Evolutionary conservation across 2,888 invertebrate species (phyloP), one percentile per base, ranked within the genome.

Genomic region (Asteroscopus sphinx): DNA sequence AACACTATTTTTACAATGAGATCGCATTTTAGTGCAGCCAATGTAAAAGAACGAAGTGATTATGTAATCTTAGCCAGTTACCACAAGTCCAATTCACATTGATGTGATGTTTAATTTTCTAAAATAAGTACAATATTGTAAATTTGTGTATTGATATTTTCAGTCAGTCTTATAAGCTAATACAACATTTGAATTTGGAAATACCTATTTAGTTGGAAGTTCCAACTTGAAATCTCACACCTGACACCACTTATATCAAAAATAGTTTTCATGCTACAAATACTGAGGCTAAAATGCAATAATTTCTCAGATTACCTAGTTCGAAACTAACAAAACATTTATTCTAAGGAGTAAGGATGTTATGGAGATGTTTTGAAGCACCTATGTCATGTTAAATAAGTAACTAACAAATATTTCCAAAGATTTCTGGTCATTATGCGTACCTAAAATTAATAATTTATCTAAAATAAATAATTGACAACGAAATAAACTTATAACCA

Each of bases 391-490:
- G 26, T 42, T 45, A 46, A 21, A 21, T 21, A 44, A 17, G 17
- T 41, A 55, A 44, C 16, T 21, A 62, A 42, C 46, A 51, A 46
- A 46, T 15, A 56, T 41, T 35, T 36, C 16, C 13, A 42, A 66
- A 13, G 6, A 40, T 49, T 37, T 41, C 30, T 26, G 39, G 13
- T 36, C 25, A 41, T 28, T 12, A 13, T 41, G 16, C 28, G 13
- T 39, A 35, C 41, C 46, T 61, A 61, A 64, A 21, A 35, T 36
- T 40, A 63, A 68, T 65, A 68, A 68, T 55, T 60, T 47, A 68
- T 60, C 52, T 71, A 59, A 63, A 68, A 73, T 76, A 75, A 76
- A 77, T 75, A 74, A 74, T 74, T 71, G 65, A 77, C 68, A 77
- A 75, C 68, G 42, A 66, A 74, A 71, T 53, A 58, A 68, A 77